A percentile compares a stretch with the other conserved stretches of the same genome.
These are phyloP conservation scores for Lagorchestes hirsutus DNA, from an alignment of 2,797 vertebrate genomes.

Conservation along the genomic window DNA sequence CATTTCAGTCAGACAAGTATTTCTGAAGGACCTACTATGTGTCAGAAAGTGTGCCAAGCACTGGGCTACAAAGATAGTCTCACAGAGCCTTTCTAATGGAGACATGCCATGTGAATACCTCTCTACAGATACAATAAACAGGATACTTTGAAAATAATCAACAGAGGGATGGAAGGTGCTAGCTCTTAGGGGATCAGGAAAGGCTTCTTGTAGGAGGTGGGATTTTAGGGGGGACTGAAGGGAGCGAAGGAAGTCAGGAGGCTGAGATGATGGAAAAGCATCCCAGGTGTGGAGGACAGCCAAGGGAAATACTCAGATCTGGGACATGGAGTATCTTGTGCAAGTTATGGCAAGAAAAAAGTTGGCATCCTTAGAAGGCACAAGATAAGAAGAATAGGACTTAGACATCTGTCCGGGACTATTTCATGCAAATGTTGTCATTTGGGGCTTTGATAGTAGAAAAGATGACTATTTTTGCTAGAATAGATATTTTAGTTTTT, in stretches of 20 bases:
- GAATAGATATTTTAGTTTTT: neutral
- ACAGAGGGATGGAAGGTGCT: neutral
- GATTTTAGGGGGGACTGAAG: neutral
- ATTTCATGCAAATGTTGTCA: neutral
- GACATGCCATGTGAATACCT: accelerated
- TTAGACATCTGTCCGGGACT: neutral
- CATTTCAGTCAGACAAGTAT: neutral
- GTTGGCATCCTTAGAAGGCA: neutral
- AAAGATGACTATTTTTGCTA: neutral
- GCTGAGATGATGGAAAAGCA: neutral
- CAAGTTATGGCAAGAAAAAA: too few species aligned
- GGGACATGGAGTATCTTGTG: neutral
- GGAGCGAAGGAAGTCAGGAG: neutral
- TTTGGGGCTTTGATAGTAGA: neutral
- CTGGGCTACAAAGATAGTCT: neutral
- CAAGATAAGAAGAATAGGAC: neutral
- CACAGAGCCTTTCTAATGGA: neutral
- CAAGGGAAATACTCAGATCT: neutral
- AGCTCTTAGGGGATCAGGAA: neutral
- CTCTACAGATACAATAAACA: neutral
- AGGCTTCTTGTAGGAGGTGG: neutral
- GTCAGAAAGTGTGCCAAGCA: neutral
- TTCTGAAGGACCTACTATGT: neutral
- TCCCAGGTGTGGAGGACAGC: neutral
- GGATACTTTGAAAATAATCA: neutral